phyloP scores from a whole-genome alignment of 2,113 vertebrate genomes.

The Lipophrys pholis region DNA sequence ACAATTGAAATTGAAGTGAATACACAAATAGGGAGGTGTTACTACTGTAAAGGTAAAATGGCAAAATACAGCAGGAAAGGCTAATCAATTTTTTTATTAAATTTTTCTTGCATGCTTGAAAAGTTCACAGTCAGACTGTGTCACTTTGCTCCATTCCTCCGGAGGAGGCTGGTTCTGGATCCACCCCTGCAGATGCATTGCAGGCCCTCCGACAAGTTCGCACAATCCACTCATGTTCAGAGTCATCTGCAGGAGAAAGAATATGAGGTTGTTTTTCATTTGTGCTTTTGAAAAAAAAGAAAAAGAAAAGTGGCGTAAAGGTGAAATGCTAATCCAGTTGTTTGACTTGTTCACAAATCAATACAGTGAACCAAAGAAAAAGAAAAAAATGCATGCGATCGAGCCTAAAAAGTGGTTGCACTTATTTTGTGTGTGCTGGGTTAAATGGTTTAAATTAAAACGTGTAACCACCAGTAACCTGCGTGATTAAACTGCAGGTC shows the following conservation, averaged over 20 bases:
- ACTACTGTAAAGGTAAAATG: too few relatives aligned
- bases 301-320: conserved; percentile 2
- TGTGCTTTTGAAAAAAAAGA: background rate
- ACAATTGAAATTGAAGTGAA: too few relatives aligned
- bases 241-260: conserved; percentile 84
- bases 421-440: conserved; percentile 19
- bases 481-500: conserved; percentile 63
- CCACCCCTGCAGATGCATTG: conserved; percentile 66
- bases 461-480: conserved; percentile 29
- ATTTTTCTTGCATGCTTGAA: too few relatives aligned
- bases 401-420: background rate
- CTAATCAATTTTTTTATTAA: too few relatives aligned
- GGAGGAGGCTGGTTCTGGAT: conserved; percentile 21
- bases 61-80: too few relatives aligned
- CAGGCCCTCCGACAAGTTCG: conserved; percentile 88
- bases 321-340: background rate
- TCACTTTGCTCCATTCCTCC: background rate
- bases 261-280: background rate
- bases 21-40: too few relatives aligned
- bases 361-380: too few relatives aligned
- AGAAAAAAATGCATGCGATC: background rate
- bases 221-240: conserved; percentile 91
- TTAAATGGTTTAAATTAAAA: conserved; percentile 45
- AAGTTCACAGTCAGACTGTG: too few relatives aligned
- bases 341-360: background rate